These are phyloP conservation scores for Homalodisca vitripennis DNA, from an alignment of 1,140 invertebrate species.

Conservation along the genomic window DNA sequence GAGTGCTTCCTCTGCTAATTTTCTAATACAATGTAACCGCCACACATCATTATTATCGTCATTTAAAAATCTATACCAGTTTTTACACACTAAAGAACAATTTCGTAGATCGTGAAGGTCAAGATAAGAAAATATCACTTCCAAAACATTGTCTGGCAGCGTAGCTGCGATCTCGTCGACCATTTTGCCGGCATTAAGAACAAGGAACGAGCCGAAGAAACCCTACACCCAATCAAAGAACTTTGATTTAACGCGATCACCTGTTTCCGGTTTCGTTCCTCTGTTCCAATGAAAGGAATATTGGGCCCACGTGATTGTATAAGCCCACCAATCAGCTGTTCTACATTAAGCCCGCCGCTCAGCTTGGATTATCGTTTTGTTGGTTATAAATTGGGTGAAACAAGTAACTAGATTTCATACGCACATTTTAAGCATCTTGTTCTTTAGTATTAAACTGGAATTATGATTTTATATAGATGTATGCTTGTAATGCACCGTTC, in stretches of 20 bases:
- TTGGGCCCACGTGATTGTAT: conserved; percentile 50
- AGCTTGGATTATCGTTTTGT: too few species aligned
- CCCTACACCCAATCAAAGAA: conserved; percentile 25
- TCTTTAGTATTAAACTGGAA: too few species aligned
- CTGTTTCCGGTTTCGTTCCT: conserved; percentile 18
- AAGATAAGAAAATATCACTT: conserved; percentile 93
- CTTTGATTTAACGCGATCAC: neutral
- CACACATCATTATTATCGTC: conserved; percentile 96
- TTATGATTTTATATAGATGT: too few species aligned
- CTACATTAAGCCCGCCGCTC: conserved; percentile 59
- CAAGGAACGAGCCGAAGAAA: conserved; percentile 26
- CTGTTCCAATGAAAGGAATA: too few species aligned
- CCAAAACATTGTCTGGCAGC: conserved; percentile 78
- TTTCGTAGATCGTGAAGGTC: conserved; percentile 80
- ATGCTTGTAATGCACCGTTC: too few species aligned
- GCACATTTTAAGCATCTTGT: too few species aligned
- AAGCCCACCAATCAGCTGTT: conserved; percentile 53
- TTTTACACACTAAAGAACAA: conserved; percentile 91
- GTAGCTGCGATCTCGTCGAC: conserved; percentile 44
- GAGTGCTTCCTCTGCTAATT: conserved; percentile 85
- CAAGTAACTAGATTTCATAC: too few species aligned
- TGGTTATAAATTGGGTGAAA: too few species aligned
- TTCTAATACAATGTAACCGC: conserved; percentile 85
- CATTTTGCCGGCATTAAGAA: conserved; percentile 43
- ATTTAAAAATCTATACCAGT: conserved; percentile 86